Conservation (phyloP, 2,113 vertebrate species). For the Pluvianellus socialis region DNA sequence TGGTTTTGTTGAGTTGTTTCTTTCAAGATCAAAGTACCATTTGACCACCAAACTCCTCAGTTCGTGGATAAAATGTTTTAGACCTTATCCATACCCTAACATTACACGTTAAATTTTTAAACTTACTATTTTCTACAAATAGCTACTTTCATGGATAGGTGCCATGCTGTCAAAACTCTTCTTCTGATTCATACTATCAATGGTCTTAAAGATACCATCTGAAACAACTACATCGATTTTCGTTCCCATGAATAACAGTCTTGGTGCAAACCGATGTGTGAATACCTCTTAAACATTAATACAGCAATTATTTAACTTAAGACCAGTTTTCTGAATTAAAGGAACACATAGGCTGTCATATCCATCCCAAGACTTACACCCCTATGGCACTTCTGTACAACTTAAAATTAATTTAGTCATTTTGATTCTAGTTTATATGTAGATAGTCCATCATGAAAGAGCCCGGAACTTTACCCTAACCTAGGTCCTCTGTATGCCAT, state of each 20-base stretch:
- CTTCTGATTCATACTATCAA: not conserved
- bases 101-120: not conserved
- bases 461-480: not conserved
- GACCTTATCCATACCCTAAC: not conserved
- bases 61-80: not conserved
- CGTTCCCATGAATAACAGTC: not conserved
- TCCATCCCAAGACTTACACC: not conserved
- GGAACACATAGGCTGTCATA: not conserved
- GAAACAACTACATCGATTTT: not conserved
- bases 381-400: not conserved
- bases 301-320: not conserved
- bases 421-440: slow-evolving; percentile 31
- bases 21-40: not conserved
- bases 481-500: not conserved
- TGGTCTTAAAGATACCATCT: not conserved
- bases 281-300: not conserved
- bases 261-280: not conserved
- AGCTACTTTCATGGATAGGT: not conserved
- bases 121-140: not conserved
- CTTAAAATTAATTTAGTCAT: not conserved
- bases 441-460: not conserved
- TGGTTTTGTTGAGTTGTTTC: not conserved
- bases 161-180: not conserved
- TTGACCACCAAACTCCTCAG: not conserved
- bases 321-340: not conserved